These are phyloP conservation scores for Tethea ocularis DNA, from an alignment of 2,888 invertebrate species.

Conservation along the genomic window DNA sequence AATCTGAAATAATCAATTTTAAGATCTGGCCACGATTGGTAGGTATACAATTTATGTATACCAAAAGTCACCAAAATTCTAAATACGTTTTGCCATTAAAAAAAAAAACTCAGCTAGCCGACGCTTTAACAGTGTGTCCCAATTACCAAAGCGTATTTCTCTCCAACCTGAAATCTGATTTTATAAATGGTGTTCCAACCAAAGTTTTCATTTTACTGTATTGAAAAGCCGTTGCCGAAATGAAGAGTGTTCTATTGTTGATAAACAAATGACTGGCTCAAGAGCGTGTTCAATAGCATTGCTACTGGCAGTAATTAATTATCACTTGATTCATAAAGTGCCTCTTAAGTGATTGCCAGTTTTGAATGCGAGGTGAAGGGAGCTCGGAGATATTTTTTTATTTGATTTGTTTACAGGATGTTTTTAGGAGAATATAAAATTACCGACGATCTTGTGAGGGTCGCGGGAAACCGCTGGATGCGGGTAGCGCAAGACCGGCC, in stretches of 20 bases:
- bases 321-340: conserved; percentile 28
- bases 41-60: too few relatives aligned
- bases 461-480: too few relatives aligned
- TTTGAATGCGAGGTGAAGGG: not conserved
- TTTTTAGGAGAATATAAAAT: too few relatives aligned
- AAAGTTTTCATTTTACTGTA: conserved; percentile 54
- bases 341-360: not conserved
- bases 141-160: not conserved
- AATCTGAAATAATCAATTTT: too few relatives aligned
- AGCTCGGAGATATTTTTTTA: not conserved
- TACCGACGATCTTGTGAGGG: too few relatives aligned
- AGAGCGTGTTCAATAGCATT: conserved; percentile 21
- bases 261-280: conserved; percentile 31
- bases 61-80: too few relatives aligned
- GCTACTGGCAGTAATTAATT: conserved; percentile 54
- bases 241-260: conserved; percentile 45
- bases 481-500: too few relatives aligned
- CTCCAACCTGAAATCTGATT: conserved; percentile 31
- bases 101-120: not conserved
- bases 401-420: too few relatives aligned
- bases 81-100: too few relatives aligned
- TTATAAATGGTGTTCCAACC: conserved; percentile 49
- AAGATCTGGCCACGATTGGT: too few relatives aligned
- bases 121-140: conserved; percentile 4
- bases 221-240: conserved; percentile 50